These are phyloP conservation scores for Tenthredo scrophulariae DNA, from an alignment of 2,888 invertebrate genomes.

Conservation along the genomic window DNA sequence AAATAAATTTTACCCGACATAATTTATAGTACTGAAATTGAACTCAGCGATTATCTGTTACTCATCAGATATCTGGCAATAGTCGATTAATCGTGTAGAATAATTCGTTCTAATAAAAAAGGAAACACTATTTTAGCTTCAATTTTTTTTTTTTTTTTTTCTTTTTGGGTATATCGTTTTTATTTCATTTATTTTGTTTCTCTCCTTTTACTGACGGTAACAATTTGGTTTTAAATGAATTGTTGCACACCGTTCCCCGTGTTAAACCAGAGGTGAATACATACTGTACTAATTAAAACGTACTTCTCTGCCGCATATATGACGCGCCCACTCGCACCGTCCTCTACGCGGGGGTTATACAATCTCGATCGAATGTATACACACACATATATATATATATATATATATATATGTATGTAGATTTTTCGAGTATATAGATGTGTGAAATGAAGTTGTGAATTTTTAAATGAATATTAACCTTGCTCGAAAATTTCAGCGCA, in stretches of 20 bases:
- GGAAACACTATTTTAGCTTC: background rate
- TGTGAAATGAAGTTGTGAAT: background rate
- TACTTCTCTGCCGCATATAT: background rate
- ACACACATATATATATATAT: background rate
- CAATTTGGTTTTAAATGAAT: background rate
- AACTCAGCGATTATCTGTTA: too few relatives aligned
- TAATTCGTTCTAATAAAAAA: too few relatives aligned
- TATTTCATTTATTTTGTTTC: background rate
- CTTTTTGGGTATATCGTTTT: background rate
- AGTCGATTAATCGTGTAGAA: too few relatives aligned
- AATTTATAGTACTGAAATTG: background rate
- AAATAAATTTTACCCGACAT: background rate
- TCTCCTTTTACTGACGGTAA: background rate
- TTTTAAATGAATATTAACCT: background rate
- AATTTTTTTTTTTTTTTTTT: background rate
- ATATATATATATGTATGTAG: background rate
- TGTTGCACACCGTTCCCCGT: background rate
- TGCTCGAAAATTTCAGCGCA: background rate
- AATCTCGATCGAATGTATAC: background rate
- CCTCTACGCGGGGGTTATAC: background rate
- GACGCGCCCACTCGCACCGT: background rate
- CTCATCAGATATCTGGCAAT: too few relatives aligned
- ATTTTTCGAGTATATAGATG: background rate
- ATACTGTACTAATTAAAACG: slow-evolving; percentile 27
- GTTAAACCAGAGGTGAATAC: slow-evolving; percentile 13